These are phyloP conservation scores for Oryzias curvinotus DNA, from an alignment of 2,113 vertebrate species.

Conservation along the genomic window DNA sequence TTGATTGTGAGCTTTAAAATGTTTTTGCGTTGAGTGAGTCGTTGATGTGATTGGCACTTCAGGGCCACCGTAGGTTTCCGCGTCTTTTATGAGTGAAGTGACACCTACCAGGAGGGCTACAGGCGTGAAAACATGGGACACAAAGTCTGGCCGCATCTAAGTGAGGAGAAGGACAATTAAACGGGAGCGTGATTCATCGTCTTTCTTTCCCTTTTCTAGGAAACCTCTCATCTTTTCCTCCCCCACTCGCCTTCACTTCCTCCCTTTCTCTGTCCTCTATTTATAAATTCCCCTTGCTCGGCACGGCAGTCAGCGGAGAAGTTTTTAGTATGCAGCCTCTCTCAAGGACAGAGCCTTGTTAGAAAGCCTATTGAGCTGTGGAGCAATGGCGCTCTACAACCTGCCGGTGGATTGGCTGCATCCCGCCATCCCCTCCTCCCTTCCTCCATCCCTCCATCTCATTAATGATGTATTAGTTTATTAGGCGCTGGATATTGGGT, in stretches of 20 bases:
- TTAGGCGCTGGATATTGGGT: constrained; percentile 75
- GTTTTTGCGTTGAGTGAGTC: no score
- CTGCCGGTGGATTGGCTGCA: constrained; percentile 41
- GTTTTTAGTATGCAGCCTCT: constrained; percentile 77
- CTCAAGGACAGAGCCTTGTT: constrained; percentile 77
- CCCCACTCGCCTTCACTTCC: constrained; percentile 19
- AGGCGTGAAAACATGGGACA: constrained; percentile 42
- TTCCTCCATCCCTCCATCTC: constrained; percentile 45
- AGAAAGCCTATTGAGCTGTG: constrained; percentile 77
- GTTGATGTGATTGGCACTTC: no score
- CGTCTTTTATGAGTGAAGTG: background rate
- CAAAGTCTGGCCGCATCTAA: constrained; percentile 50
- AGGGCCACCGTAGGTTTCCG: no score
- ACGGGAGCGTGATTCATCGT: constrained; percentile 58
- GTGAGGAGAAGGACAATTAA: constrained; percentile 76
- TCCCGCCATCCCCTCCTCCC: constrained; percentile 48
- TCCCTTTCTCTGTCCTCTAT: constrained; percentile 58
- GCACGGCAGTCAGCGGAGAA: constrained; percentile 60
- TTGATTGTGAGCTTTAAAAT: constrained; percentile 15
- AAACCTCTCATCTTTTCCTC: constrained; percentile 71
- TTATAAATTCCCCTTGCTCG: constrained; percentile 76
- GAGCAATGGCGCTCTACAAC: constrained; percentile 57
- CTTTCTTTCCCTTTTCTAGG: constrained; percentile 60
- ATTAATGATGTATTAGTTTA: constrained; percentile 79
- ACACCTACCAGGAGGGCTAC: background rate